Evolutionary conservation across 2,888 invertebrate genomes (phyloP).

Genomic region (Aradus depressus): DNA sequence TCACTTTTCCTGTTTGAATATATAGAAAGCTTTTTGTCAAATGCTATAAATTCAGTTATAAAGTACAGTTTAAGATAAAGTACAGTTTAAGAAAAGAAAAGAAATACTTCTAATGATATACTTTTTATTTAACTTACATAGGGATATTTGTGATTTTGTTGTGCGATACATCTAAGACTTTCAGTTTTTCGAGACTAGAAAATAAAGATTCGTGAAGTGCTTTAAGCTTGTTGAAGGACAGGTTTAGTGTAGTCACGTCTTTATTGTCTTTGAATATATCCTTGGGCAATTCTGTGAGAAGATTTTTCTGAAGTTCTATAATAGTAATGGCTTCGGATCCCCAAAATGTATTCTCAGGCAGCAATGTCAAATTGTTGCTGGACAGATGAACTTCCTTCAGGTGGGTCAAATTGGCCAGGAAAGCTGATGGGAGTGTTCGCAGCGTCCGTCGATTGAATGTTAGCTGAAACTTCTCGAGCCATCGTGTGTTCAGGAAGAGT

Average conservation of each 20-base stretch:
- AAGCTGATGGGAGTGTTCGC: constrained; percentile 44
- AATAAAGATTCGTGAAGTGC: constrained; percentile 50
- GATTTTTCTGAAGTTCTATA: constrained; percentile 51
- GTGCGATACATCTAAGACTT: constrained; percentile 6
- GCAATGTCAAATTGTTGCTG: constrained; percentile 40
- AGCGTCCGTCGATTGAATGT: constrained; percentile 39
- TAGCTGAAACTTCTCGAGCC: constrained; percentile 36
- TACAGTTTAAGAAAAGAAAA: no score
- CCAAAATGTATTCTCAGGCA: constrained; percentile 53
- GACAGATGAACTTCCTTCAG: constrained; percentile 30
- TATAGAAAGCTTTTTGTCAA: no score
- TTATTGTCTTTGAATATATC: constrained; percentile 51
- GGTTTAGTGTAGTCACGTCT: constrained; percentile 49
- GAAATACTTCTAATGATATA: no score
- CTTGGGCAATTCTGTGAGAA: constrained; percentile 43
- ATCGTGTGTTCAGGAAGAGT: constrained; percentile 46
- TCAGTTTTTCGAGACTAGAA: constrained; percentile 39
- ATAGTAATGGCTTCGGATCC: constrained; percentile 47
- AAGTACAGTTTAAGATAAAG: no score
- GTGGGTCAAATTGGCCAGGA: constrained; percentile 50
- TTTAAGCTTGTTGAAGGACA: constrained; percentile 52
- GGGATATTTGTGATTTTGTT: constrained; percentile 14
- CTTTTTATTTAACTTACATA: constrained; percentile 11
- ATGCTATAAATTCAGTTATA: no score
- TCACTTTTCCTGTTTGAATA: no score